phyloP scores from a whole-genome alignment of 1,140 invertebrate genomes.

The Drosophila sp. region DNA sequence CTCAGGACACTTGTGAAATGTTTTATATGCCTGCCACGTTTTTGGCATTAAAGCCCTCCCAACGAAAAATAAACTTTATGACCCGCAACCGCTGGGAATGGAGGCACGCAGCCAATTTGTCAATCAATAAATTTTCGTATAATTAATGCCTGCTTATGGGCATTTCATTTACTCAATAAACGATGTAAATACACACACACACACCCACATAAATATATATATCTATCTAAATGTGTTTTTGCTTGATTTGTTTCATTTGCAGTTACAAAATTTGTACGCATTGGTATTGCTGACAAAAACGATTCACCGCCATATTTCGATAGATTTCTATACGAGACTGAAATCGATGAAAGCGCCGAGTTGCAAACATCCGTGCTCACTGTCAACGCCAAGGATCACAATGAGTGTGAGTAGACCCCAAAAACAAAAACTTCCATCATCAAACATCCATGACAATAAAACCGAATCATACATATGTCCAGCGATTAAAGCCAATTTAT shows the following conservation, averaged over 20 bases:
- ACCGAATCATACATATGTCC: constrained; percentile 14
- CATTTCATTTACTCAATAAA: constrained; percentile 63
- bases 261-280: constrained; percentile 85
- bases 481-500: constrained; percentile 44
- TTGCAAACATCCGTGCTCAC: constrained; percentile 88
- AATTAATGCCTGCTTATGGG: constrained; percentile 78
- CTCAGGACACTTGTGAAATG: neutral
- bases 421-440: constrained; percentile 3
- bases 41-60: constrained; percentile 56
- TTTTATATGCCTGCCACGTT: constrained; percentile 74
- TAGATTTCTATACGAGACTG: constrained; percentile 87
- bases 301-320: constrained; percentile 89
- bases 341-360: constrained; percentile 89
- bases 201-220: constrained; percentile 1
- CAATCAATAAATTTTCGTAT: constrained; percentile 77
- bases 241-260: constrained; percentile 68
- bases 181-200: neutral
- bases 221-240: constrained; percentile 40
- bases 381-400: constrained; percentile 88
- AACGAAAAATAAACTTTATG: constrained; percentile 46
- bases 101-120: constrained; percentile 75
- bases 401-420: constrained; percentile 85
- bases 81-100: constrained; percentile 35
- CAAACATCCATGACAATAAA: constrained; percentile 9
- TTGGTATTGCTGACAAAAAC: constrained; percentile 86